Evolutionary conservation across 2,888 invertebrate species (phyloP).

Genomic region (Perizoma flavofasciatum): DNA sequence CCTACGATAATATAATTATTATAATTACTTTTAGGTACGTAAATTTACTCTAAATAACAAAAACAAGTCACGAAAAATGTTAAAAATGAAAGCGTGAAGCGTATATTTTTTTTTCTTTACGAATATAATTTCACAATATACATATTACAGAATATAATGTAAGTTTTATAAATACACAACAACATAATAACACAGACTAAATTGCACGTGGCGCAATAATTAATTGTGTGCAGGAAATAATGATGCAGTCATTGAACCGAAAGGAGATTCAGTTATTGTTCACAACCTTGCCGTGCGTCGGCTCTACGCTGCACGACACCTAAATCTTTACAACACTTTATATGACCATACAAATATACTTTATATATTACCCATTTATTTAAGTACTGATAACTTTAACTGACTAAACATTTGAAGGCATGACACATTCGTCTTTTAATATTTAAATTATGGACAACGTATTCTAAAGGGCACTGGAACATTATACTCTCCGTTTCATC

Average conservation of each 20-base stretch:
- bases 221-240: conserved; percentile 76
- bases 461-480: conserved; percentile 82
- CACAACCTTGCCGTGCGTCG: conserved; percentile 67
- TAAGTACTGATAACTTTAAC: conserved; percentile 81
- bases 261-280: conserved; percentile 76
- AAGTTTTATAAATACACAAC: conserved; percentile 81
- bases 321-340: conserved; percentile 49
- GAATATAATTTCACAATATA: conserved; percentile 83
- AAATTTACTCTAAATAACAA: conserved; percentile 84
- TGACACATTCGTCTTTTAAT: conserved; percentile 72
- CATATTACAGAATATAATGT: conserved; percentile 79
- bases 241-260: conserved; percentile 80
- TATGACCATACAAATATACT: conserved; percentile 43
- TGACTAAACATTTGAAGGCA: conserved; percentile 82
- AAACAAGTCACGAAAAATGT: conserved; percentile 82
- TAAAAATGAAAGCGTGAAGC: conserved; percentile 82
- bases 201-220: conserved; percentile 78
- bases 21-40: conserved; percentile 83
- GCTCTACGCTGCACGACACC: conserved; percentile 41
- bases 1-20: conserved; percentile 80
- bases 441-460: conserved; percentile 77
- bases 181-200: conserved; percentile 83
- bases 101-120: conserved; percentile 74
- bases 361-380: conserved; percentile 66
- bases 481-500: conserved; percentile 76